Percentiles rank a stretch among this genome's conserved stretches.
Conservation (phyloP, 1,140 invertebrate genomes). For the Linepithema humile region DNA sequence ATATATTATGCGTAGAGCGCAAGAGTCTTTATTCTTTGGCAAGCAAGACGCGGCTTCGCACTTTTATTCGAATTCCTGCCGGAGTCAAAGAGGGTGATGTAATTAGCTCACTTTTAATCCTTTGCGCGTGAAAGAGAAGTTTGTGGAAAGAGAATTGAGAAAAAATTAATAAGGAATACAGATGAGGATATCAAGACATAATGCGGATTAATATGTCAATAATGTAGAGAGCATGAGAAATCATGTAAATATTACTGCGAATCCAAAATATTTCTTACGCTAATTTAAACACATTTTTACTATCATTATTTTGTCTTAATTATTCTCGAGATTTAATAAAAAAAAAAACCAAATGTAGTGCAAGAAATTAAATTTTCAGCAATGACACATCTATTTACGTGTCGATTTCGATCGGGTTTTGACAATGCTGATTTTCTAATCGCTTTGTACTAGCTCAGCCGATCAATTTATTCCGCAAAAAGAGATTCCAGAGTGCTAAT, state of each 20-base stretch:
- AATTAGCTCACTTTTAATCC: slow-evolving; percentile 4
- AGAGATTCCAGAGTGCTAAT: background rate
- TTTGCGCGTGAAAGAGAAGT: background rate
- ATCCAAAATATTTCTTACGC: background rate
- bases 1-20: slow-evolving; percentile 68
- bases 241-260: background rate
- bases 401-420: slow-evolving; percentile 30
- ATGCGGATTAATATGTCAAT: background rate
- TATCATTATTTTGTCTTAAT: background rate
- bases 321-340: background rate
- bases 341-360: background rate
- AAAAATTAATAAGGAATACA: background rate
- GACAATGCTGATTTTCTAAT: slow-evolving; percentile 23
- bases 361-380: background rate
- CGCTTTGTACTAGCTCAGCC: slow-evolving; percentile 37
- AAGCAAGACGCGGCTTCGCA: slow-evolving; percentile 66
- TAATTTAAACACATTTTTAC: background rate
- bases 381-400: background rate
- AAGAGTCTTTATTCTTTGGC: slow-evolving; percentile 67
- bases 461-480: slow-evolving; percentile 9
- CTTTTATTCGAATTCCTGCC: slow-evolving; percentile 21
- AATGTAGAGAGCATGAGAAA: background rate
- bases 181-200: background rate
- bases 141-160: background rate
- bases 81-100: slow-evolving; percentile 12